These are phyloP conservation scores for Schizaphis graminum DNA, from an alignment of 2,888 invertebrate species.

Conservation along the genomic window DNA sequence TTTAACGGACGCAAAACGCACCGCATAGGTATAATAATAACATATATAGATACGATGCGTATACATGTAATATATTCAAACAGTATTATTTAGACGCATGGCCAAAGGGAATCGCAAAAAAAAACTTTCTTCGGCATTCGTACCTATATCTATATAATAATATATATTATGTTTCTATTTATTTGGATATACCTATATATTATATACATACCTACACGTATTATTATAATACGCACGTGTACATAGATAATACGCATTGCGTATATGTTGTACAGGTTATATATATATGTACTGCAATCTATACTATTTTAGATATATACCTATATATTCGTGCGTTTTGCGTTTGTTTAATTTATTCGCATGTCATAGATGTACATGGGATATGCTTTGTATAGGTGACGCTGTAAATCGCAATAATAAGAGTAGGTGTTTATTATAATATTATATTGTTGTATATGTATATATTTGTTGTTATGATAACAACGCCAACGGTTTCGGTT, in stretches of 20 bases:
- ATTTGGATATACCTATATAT: not conserved
- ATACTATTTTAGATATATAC: not conserved
- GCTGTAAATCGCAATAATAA: not conserved
- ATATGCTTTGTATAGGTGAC: not conserved
- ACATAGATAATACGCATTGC: not conserved
- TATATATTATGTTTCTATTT: constrained; percentile 2
- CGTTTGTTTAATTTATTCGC: not conserved
- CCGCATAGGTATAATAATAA: not conserved
- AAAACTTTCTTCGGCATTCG: constrained; percentile 48
- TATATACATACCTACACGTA: not conserved
- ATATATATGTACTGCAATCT: too few relatives aligned
- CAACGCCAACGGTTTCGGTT: not conserved
- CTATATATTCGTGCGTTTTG: not conserved
- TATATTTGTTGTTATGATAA: not conserved
- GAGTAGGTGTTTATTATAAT: not conserved
- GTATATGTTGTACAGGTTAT: not conserved
- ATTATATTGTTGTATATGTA: not conserved
- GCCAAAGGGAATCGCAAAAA: constrained; percentile 16
- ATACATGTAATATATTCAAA: not conserved
- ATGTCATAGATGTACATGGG: not conserved
- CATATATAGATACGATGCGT: not conserved
- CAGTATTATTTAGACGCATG: constrained; percentile 15
- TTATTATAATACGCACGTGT: not conserved
- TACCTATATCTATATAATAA: not conserved
- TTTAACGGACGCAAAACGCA: not conserved